Evolutionary conservation across 1,140 invertebrate species (phyloP).

Genomic region (Nebria ingens): DNA sequence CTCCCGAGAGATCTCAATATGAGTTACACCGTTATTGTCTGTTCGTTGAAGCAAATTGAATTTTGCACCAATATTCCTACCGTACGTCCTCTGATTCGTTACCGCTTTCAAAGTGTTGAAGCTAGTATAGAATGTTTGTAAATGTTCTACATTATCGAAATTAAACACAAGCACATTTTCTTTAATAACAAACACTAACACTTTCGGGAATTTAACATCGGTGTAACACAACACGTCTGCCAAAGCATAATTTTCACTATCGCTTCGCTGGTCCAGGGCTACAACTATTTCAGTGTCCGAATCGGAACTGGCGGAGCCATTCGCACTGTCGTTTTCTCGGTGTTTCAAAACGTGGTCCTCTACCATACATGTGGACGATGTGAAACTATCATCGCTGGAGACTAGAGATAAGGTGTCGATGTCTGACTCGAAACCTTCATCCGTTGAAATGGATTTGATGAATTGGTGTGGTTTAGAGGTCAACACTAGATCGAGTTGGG

Average conservation of each 20-base stretch:
- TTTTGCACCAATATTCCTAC: slow-evolving; percentile 20
- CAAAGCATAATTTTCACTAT: slow-evolving; percentile 27
- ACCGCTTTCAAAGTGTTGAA: slow-evolving; percentile 32
- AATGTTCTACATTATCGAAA: slow-evolving; percentile 26
- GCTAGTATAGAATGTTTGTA: slow-evolving; percentile 29
- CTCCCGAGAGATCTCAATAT: slow-evolving; percentile 32
- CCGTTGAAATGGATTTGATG: slow-evolving; percentile 15
- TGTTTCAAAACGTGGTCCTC: slow-evolving; percentile 14
- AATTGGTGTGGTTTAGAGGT: slow-evolving; percentile 17
- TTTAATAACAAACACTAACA: slow-evolving; percentile 33
- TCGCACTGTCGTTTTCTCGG: slow-evolving; percentile 31
- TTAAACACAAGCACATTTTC: slow-evolving; percentile 31
- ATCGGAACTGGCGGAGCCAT: slow-evolving; percentile 31
- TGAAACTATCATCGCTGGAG: slow-evolving; percentile 29
- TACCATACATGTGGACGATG: slow-evolving; percentile 16
- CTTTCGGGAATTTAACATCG: slow-evolving; percentile 28
- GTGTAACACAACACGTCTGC: slow-evolving; percentile 34
- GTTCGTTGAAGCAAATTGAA: slow-evolving; percentile 34
- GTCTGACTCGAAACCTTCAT: slow-evolving; percentile 37
- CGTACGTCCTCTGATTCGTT: slow-evolving; percentile 28
- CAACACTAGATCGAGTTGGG: slow-evolving; percentile 22
- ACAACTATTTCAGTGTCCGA: slow-evolving; percentile 22
- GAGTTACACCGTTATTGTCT: slow-evolving; percentile 34
- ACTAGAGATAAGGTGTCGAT: slow-evolving; percentile 31
- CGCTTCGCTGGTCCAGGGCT: neutral